phyloP scores from a whole-genome alignment of 2,113 vertebrate genomes.

The Platycercus adscitus region DNA sequence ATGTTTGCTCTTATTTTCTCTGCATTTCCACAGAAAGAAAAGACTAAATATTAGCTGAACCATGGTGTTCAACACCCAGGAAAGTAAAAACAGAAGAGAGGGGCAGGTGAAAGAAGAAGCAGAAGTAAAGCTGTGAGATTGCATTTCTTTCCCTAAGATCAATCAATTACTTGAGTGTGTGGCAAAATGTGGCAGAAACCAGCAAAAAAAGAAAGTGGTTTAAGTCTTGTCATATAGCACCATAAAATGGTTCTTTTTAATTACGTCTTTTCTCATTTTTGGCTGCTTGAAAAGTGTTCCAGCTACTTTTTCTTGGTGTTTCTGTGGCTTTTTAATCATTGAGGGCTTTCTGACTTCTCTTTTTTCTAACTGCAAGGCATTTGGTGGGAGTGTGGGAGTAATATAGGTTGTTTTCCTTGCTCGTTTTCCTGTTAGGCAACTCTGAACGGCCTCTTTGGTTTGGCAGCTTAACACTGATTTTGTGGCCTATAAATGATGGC shows the following conservation, averaged over 20 bases:
- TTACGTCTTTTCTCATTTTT: neutral
- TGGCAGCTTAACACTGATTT: constrained; percentile 53
- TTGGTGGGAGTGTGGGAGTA: constrained; percentile 37
- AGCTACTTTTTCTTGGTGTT: constrained; percentile 54
- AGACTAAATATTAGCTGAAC: neutral
- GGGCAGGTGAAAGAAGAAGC: neutral
- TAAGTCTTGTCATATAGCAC: neutral
- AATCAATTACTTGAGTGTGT: neutral
- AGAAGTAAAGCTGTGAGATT: neutral
- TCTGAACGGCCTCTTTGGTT: constrained; percentile 36
- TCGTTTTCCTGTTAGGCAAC: constrained; percentile 63
- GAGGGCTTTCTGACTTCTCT: constrained; percentile 19
- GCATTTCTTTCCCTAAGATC: neutral
- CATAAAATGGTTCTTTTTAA: neutral
- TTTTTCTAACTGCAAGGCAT: constrained; percentile 45
- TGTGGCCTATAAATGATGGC: constrained; percentile 24
- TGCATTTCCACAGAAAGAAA: neutral
- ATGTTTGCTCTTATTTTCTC: neutral
- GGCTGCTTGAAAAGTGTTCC: neutral
- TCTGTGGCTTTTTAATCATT: constrained; percentile 51
- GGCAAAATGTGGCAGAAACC: neutral
- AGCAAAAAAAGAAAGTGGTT: neutral
- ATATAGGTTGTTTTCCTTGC: constrained; percentile 42
- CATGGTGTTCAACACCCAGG: rapidly evolving
- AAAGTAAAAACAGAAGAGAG: neutral